Evolutionary conservation across 1,140 invertebrate genomes (phyloP), one percentile per base, ranked within the genome.

Genomic region (Neomicropteryx cornuta): DNA sequence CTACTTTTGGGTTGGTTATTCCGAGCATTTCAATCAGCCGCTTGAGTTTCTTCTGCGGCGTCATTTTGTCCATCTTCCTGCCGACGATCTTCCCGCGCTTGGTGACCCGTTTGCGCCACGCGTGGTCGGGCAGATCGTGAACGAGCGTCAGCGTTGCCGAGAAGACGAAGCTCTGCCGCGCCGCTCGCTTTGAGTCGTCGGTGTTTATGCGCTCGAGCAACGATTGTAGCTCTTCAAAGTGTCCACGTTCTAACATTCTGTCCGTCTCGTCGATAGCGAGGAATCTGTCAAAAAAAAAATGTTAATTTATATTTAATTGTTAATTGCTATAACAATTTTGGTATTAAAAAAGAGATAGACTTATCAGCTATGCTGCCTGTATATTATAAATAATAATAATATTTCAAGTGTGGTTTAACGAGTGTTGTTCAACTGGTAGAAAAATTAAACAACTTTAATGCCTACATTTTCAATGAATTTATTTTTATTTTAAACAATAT

Each of bases 251-350:
- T 13, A 97, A 68, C 94, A 99, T 98, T 47, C 96, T 73, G 65
- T 99, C 97, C 0, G 95, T 96, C 74, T 99, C 97, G 64, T 99
- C 97, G 41, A 99, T 88, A 1, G 90, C 94, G 38, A 99, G 65
- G 60, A 79, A 91, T 43, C 80, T 81, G 38, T 65, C 56, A 46
- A 24, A 32, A 17, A 44, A 36, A 35, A 41, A 23, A 27, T 14
- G 5, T 24, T 14, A 5, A 40, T n/a, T n/a, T n/a, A n/a, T n/a
- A n/a, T n/a, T n/a, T n/a, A n/a, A n/a, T n/a, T n/a, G n/a, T n/a
- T n/a, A n/a, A 8, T 27, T 13, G 13, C 23, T 27, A 8, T 8
- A 13, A 8, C 23, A 27, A 8, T 13, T 13, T 27, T 27, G 23
- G 13, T 27, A 27, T 27, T 27, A 27, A 8, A 27, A 27, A 8